A percentile compares a stretch with the other conserved stretches of the same genome.
These are phyloP conservation scores for Agelastica alni DNA, from an alignment of 2,888 invertebrate species.

Conservation along the genomic window DNA sequence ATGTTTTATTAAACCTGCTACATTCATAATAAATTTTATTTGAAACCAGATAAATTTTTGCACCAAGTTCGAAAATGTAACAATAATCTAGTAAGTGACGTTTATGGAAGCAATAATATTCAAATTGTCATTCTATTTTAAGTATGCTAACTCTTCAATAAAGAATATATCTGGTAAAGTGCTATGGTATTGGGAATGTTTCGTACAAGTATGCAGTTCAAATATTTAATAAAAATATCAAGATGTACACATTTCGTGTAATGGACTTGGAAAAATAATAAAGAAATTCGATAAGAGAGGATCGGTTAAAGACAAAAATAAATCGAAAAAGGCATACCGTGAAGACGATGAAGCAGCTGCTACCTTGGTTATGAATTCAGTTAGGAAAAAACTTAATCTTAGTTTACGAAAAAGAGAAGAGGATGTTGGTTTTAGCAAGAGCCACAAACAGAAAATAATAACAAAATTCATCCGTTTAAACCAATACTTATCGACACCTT, in stretches of 20 bases:
- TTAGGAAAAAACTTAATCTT: not conserved
- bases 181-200: no score
- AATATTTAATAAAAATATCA: not conserved
- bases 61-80: no score
- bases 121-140: no score
- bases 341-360: not conserved
- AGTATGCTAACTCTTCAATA: no score
- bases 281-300: not conserved
- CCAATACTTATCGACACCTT: not conserved
- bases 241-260: not conserved
- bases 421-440: not conserved
- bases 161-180: no score
- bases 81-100: no score
- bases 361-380: not conserved
- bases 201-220: no score
- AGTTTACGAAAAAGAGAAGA: not conserved
- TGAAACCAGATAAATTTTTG: no score
- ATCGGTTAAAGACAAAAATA: not conserved
- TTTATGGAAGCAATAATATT: no score
- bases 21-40: no score
- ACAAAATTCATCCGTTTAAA: not conserved
- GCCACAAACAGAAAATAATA: not conserved
- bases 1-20: no score
- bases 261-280: not conserved
- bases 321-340: not conserved